A percentile compares a stretch with the other conserved stretches of the same genome.
phyloP scores from a whole-genome alignment of 2,888 invertebrate species.

The Alviniconcha strummeri region DNA sequence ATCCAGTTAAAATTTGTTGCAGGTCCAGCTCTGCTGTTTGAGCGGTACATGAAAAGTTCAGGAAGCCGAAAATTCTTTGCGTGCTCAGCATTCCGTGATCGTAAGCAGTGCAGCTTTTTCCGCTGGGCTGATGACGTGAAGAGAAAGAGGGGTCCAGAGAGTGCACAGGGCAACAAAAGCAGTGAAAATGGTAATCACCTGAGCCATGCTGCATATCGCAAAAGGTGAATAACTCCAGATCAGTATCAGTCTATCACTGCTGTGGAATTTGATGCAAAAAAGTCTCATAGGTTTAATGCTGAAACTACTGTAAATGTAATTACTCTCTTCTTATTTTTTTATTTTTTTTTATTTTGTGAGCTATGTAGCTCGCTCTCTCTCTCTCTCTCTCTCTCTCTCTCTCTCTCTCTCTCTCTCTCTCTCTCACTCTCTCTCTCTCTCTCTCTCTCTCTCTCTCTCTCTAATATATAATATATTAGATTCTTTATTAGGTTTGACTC shows the following conservation, averaged over 20 bases:
- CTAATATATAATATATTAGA: too few species aligned
- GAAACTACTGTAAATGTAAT: not conserved
- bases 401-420: too few species aligned
- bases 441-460: too few species aligned
- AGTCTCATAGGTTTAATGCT: not conserved
- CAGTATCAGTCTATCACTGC: too few species aligned
- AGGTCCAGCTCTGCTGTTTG: constrained; percentile 64
- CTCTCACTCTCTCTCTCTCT: too few species aligned
- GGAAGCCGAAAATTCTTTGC: constrained; percentile 79
- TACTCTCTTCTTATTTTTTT: not conserved
- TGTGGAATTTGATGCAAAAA: too few species aligned
- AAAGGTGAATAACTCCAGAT: not conserved
- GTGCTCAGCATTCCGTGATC: constrained; percentile 89
- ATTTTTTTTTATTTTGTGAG: too few species aligned
- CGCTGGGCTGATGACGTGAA: constrained; percentile 76
- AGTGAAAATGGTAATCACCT: not conserved
- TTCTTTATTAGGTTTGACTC: too few species aligned
- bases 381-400: too few species aligned
- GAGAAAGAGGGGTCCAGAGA: not conserved
- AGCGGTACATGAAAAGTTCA: constrained; percentile 41
- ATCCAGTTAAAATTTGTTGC: constrained; percentile 4
- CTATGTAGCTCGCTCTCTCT: too few species aligned
- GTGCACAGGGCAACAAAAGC: not conserved
- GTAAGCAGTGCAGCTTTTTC: constrained; percentile 85
- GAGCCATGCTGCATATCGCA: not conserved